Conservation (phyloP, 1,140 invertebrate genomes). For the Thrips palmi region DNA sequence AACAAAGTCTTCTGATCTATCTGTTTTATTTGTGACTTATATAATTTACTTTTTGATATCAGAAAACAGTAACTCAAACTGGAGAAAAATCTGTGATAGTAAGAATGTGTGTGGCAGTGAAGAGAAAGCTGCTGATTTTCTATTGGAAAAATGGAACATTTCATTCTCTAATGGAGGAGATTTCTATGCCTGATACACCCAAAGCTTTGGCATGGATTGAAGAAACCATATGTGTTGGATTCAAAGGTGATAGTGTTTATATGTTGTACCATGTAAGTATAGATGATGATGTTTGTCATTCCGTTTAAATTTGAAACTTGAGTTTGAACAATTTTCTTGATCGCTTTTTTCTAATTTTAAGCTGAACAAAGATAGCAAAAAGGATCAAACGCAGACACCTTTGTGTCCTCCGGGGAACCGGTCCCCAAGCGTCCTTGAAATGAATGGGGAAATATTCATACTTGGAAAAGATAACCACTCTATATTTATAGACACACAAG, state of each 20-base stretch:
- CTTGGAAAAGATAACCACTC: constrained; percentile 69
- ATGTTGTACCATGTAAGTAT: constrained; percentile 13
- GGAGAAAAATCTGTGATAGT: constrained; percentile 56
- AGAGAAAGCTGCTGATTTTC: constrained; percentile 70
- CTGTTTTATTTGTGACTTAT: constrained; percentile 5
- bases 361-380: background rate
- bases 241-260: constrained; percentile 40
- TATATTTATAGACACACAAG: constrained; percentile 56
- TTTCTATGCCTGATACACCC: constrained; percentile 67
- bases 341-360: constrained; percentile 12
- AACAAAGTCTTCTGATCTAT: constrained; percentile 4
- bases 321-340: background rate
- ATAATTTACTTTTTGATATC: constrained; percentile 12
- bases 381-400: constrained; percentile 33
- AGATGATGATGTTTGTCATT: constrained; percentile 7
- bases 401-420: constrained; percentile 73
- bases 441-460: constrained; percentile 53
- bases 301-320: constrained; percentile 1
- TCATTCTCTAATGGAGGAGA: constrained; percentile 48
- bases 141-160: constrained; percentile 79
- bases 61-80: constrained; percentile 37
- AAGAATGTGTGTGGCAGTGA: constrained; percentile 72
- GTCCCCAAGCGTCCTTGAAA: constrained; percentile 54
- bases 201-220: constrained; percentile 70
- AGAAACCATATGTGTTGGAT: constrained; percentile 65